phyloP scores from a whole-genome alignment of 2,888 invertebrate genomes.

The Polydrusus tereticollis region DNA sequence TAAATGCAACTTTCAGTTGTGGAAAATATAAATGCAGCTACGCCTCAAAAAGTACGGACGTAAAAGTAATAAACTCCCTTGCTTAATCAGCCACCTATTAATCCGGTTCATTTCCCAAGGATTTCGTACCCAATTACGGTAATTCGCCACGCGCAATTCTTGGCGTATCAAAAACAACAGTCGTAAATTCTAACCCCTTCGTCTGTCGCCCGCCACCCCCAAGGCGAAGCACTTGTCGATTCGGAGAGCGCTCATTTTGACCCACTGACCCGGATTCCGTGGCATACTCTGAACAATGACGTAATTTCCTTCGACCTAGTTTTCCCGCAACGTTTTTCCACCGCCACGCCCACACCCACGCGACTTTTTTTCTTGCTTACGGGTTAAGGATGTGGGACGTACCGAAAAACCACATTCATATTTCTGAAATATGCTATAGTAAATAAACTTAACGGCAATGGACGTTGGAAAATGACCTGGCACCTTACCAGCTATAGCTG shows the following conservation, averaged over 20 bases:
- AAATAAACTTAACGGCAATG: too few species aligned
- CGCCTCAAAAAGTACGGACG: too few species aligned
- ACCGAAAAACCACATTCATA: too few species aligned
- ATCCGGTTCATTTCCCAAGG: slow-evolving; percentile 8
- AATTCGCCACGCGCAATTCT: slow-evolving; percentile 32
- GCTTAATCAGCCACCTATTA: background rate
- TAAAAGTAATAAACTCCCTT: background rate
- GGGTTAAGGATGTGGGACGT: slow-evolving; percentile 1
- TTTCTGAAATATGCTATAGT: too few species aligned
- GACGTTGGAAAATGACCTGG: too few species aligned
- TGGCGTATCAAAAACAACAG: slow-evolving; percentile 11
- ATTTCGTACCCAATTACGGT: slow-evolving; percentile 19
- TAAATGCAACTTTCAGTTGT: too few species aligned
- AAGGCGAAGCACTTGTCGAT: slow-evolving; percentile 19
- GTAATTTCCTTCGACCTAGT: slow-evolving; percentile 36
- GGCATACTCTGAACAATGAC: slow-evolving; percentile 21
- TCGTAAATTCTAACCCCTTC: slow-evolving; percentile 6
- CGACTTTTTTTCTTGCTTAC: slow-evolving; percentile 16
- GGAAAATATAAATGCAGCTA: too few species aligned
- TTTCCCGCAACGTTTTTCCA: slow-evolving; percentile 24
- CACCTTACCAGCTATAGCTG: too few species aligned
- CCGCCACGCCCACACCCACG: slow-evolving; percentile 26
- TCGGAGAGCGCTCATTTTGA: slow-evolving; percentile 21
- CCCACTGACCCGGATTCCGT: slow-evolving; percentile 45
- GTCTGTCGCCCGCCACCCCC: background rate